Evolutionary conservation across 2,888 invertebrate genomes (phyloP), one percentile per base, ranked within the genome.

Genomic region (Sepiola atlantica): DNA sequence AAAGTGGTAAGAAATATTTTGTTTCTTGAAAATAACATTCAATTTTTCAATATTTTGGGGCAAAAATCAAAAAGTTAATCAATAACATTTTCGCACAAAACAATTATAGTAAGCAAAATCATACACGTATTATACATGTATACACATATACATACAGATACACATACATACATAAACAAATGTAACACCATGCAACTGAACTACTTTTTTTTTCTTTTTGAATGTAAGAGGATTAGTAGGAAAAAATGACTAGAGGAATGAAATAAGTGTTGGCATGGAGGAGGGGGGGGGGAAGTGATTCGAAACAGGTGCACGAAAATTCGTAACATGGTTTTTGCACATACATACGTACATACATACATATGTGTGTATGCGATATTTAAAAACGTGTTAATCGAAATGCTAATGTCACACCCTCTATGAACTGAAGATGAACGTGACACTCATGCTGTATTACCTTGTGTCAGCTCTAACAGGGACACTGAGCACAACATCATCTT

Each of bases 141-240:
- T 77, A 77, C 77, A 77, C 77, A 77, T n/a, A 77, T n/a, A 77
- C 77, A 77, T 77, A n/a, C n/a, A 77, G 77, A 77, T n/a, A 77
- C n/a, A 77, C 24, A 28, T 24, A 61, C 61, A 77, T n/a, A 77
- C 77, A 61, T 28, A 61, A 21, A 77, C 77, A n/a, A 77, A 16
- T 77, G 77, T 77, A 77, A 77, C 32, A n/a, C 77, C 77, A 77
- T 77, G 77, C 77, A 77, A 14, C 45, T 45, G 45, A 45, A 45
- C 45, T 45, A 45, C 8, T 16, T 77, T 32, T 77, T 77, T 77
- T 77, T n/a, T 77, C 6, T n/a, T n/a, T 77, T n/a, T 24, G n/a
- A n/a, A n/a, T 61, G 21, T 61, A 61, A 28, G 10, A 77, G 12
- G n/a, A 77, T 77, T 77, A 77, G 77, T 77, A n/a, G 77, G 32